Conservation (phyloP, 2,888 invertebrate species). For the Microctonus hyperodae region DNA sequence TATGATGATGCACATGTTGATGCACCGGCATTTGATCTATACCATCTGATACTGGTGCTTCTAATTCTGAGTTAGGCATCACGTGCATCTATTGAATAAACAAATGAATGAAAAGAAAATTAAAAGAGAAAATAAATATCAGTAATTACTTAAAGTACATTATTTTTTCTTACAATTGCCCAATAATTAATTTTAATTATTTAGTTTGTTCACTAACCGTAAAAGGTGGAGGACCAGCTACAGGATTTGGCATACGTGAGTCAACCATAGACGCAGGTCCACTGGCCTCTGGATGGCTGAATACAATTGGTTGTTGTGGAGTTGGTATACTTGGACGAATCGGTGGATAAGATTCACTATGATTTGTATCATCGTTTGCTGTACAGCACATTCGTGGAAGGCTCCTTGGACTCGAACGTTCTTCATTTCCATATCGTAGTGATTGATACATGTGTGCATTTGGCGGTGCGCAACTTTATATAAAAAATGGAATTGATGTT, state of each 20-base stretch:
- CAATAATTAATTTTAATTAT: no score
- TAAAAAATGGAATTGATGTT: not conserved
- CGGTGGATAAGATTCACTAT: conserved; percentile 44
- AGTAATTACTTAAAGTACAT: no score
- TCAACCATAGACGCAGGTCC: conserved; percentile 47
- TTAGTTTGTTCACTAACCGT: conserved; percentile 40
- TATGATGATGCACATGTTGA: conserved; percentile 79
- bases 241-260: no score
- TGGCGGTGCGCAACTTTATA: conserved; percentile 46
- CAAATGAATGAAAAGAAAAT: conserved; percentile 21
- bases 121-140: not conserved
- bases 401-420: conserved; percentile 42
- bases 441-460: conserved; percentile 48
- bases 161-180: no score
- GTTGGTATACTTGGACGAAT: conserved; percentile 47
- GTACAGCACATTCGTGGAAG: conserved; percentile 46
- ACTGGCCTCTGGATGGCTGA: conserved; percentile 62
- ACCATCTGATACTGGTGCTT: conserved; percentile 53
- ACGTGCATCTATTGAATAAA: conserved; percentile 65
- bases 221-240: conserved; percentile 49
- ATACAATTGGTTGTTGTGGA: conserved; percentile 63
- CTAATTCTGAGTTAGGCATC: conserved; percentile 61
- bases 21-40: conserved; percentile 51
- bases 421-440: conserved; percentile 44
- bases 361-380: conserved; percentile 43